Conservation (phyloP, 2,888 invertebrate species). For the Drosophila borealis region DNA sequence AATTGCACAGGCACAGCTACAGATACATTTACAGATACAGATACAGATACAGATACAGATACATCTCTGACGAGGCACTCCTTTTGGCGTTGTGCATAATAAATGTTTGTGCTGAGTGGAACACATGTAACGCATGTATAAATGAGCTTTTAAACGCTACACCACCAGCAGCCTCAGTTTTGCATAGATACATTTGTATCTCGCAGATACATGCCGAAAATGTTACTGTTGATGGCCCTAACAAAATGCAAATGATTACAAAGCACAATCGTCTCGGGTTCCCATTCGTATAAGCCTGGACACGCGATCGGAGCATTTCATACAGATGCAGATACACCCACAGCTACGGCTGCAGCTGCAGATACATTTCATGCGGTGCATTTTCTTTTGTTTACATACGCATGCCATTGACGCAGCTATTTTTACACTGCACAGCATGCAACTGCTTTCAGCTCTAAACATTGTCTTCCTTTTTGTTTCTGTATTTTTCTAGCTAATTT, state of each 20-base stretch:
- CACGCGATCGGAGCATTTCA: constrained; percentile 50
- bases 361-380: constrained; percentile 16
- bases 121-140: constrained; percentile 73
- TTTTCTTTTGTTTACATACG: constrained; percentile 62
- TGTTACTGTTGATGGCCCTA: constrained; percentile 47
- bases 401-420: constrained; percentile 58
- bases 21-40: constrained; percentile 12
- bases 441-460: constrained; percentile 67
- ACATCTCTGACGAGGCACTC: constrained; percentile 39
- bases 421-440: constrained; percentile 60
- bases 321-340: constrained; percentile 5
- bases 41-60: constrained; percentile 11
- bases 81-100: constrained; percentile 58
- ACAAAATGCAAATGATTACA: constrained; percentile 63
- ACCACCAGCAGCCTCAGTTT: constrained; percentile 47
- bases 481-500: constrained; percentile 69
- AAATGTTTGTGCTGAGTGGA: constrained; percentile 65
- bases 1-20: constrained; percentile 40
- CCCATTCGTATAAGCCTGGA: constrained; percentile 19
- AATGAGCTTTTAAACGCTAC: constrained; percentile 70
- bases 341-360: not conserved
- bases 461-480: constrained; percentile 32
- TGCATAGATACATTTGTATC: constrained; percentile 49
- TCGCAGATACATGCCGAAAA: constrained; percentile 26
- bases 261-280: constrained; percentile 58